Evolutionary conservation across 2,888 invertebrate species (phyloP), one percentile per base, ranked within the genome.

Genomic region (Calameuta pallipes): DNA sequence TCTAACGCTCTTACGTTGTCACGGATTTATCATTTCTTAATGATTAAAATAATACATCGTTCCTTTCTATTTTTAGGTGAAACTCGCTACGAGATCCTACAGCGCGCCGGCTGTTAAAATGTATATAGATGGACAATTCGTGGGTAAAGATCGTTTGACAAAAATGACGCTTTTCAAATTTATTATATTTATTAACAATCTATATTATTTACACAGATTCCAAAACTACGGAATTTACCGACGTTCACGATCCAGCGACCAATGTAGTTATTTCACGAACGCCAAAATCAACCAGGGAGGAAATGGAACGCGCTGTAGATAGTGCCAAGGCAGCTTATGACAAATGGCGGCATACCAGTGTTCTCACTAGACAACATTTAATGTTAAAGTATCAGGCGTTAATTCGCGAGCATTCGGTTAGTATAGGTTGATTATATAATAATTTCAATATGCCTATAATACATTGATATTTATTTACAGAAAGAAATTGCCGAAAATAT

Each of bases 171-270:
- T 6, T 3, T 30, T 71, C 0, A 23, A 33, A 31, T 6, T 71
- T 71, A 4, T 34, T 34, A 71, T 31, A 71, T 34, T 71, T 13
- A 34, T 15, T 13, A 71, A 23, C 2, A 23, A 71, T 71, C 71
- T 31, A 33, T 31, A 12, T 3, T 37, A 34, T 4, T 80, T 84
- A 82, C 82, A 91, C 94, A 80, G 99, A 99, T 82, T 99, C 99
- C 0, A 96, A 98, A 92, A 95, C 98, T 0, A 95, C 92, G 34
- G 96, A 99, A 87, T 99, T 98, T 96, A 97, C 99, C 87, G 98
- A 99, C 87, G 94, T 99, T 13, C 96, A 97, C 84, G 97, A 99
- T 92, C 99, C 99, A 73, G 98, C 98, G 6, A 98, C 98, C 74
- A 98, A 98, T 93, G 94, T 97, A 92, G 92, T 96, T 41, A 93